These are phyloP conservation scores for Caenorhabditis brenneri DNA, from an alignment of 1,140 invertebrate species.

Conservation along the genomic window DNA sequence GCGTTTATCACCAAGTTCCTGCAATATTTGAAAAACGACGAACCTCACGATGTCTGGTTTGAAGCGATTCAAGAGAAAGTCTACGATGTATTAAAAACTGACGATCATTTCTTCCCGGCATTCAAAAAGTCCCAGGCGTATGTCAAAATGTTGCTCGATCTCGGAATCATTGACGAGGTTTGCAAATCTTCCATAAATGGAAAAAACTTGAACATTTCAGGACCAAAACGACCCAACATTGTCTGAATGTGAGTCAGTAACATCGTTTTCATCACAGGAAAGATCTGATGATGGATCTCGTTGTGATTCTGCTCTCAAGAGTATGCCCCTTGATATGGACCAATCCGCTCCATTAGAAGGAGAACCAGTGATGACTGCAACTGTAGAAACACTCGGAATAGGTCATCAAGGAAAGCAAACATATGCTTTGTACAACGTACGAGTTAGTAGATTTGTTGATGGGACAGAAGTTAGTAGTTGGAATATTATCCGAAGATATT, in stretches of 20 bases:
- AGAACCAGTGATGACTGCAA: conserved; percentile 54
- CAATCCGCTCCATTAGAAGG: neutral
- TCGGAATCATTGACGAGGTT: conserved; percentile 77
- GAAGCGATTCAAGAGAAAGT: conserved; percentile 80
- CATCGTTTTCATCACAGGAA: conserved; percentile 13
- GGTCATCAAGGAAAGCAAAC: conserved; percentile 77
- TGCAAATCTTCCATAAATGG: no score
- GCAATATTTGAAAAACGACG: conserved; percentile 76
- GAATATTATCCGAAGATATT: conserved; percentile 78
- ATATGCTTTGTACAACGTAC: conserved; percentile 87
- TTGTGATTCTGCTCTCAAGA: neutral
- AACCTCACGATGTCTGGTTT: conserved; percentile 80
- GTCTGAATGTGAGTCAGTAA: conserved; percentile 3
- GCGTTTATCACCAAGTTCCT: conserved; percentile 76
- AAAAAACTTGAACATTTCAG: no score
- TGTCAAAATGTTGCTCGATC: conserved; percentile 79
- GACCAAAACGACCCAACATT: conserved; percentile 2
- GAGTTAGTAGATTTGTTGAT: conserved; percentile 74
- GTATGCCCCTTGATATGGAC: neutral
- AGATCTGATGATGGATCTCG: neutral
- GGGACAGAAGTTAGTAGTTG: conserved; percentile 76
- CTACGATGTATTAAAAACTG: conserved; percentile 72
- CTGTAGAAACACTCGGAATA: conserved; percentile 67
- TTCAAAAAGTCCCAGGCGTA: conserved; percentile 79
- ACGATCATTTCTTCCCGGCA: conserved; percentile 78